Base-by-base conservation (phyloP, 92 coral and sea anemone genomes). In the Palythoa grandiflora region DNA sequence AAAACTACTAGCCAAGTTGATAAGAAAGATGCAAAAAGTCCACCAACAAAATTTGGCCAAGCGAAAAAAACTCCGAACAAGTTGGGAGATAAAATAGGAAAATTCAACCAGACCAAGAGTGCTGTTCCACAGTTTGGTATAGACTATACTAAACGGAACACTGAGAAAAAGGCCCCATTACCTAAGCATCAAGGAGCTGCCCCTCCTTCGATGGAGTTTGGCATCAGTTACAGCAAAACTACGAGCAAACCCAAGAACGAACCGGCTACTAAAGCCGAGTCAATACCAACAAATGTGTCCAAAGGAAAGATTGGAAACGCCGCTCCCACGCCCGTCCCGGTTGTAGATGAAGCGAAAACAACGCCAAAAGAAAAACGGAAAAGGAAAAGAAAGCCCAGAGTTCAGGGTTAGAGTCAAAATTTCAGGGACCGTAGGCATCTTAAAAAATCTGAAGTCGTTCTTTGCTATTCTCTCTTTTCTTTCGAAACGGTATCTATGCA, bases 1-100 rank as follows among this genome's bases (percentile, higher is more conserved):
- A 6, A 36, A n/a, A 59, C 38, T 17, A 19, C 85, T 80, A 20
- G 9, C 51, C 77, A 71, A 84, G 51, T 50, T 52, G 52, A 70
- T 39, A 71, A 53, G 12, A 71, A 80, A 60, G 55, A 63, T 12
- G 36, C 4, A 7, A 80, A 60, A 51, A 60, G 20, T 20, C 73
- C 86, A 9, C 57, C 44, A 60, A 60, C 86, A 17, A 81, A 81
- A 48, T 48, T 47, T 7, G 63, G 75, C 60, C 86, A 81, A 16
- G 16, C 86, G 14, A 81, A 81, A 81, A 81, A 66, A 60, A 65
- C 86, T 81, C 75, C 59, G 13, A 81, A 81, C 40, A 81, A 66
- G 37, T 36, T 81, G 86, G 75, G 75, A 51, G 76, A 66, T 57
- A 81, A 81, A 81, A 65, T 81, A 15, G 86, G 86, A 9, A 60